Percentiles rank a stretch among this genome's conserved stretches.
These are phyloP conservation scores for Spicauda simplicius DNA, from an alignment of 2,888 invertebrate genomes.

Conservation along the genomic window DNA sequence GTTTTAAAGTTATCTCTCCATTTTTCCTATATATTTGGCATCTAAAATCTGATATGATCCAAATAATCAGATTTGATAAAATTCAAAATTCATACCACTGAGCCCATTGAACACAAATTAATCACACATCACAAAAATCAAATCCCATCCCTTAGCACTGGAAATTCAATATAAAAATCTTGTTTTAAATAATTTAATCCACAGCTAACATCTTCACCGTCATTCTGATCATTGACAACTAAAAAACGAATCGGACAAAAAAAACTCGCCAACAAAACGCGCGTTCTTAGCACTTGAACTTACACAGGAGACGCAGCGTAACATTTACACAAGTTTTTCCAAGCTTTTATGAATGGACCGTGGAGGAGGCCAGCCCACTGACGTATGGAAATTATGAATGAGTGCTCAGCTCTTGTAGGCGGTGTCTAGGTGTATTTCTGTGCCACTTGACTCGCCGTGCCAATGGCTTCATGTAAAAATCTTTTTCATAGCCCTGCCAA, in stretches of 20 bases:
- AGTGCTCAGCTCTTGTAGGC: conserved; percentile 61
- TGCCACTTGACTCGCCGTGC: conserved; percentile 74
- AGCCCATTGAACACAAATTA: too few species aligned
- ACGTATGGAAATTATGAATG: conserved; percentile 71
- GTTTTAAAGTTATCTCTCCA: too few species aligned
- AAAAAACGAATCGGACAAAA: conserved; percentile 3
- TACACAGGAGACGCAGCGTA: conserved; percentile 45
- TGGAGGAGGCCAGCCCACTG: conserved; percentile 59
- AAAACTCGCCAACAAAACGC: conserved; percentile 1
- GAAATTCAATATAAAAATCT: too few species aligned
- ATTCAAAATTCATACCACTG: too few species aligned
- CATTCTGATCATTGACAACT: not conserved
- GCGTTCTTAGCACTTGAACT: conserved; percentile 26
- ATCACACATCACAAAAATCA: too few species aligned
- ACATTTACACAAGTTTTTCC: conserved; percentile 39
- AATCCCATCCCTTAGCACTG: too few species aligned
- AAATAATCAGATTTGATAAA: too few species aligned
- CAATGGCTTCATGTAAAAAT: conserved; percentile 75
- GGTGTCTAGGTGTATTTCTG: conserved; percentile 76
- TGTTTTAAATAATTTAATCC: too few species aligned
- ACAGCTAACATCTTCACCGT: too few species aligned
- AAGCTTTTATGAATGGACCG: conserved; percentile 56
- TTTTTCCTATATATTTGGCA: too few species aligned
- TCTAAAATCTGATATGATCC: too few species aligned
- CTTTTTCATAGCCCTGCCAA: conserved; percentile 70